A percentile compares a stretch with the other conserved stretches of the same genome.
phyloP scores from a whole-genome alignment of 64 coral and sea anemone species.

The Stichodactyla mertensii region DNA sequence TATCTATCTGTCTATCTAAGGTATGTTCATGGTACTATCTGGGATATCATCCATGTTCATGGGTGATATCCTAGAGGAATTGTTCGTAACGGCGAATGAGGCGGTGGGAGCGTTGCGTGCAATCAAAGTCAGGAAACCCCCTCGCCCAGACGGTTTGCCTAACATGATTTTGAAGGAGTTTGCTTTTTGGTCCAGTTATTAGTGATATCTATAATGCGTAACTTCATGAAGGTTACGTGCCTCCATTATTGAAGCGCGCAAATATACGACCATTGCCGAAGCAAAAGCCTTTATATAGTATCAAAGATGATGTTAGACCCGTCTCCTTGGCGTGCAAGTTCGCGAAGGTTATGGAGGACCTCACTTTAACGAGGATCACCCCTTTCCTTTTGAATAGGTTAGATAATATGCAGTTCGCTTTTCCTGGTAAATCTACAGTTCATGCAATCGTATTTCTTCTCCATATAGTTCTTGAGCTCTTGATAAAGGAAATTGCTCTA shows the following conservation, averaged over 20 bases:
- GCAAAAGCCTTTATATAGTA: background rate
- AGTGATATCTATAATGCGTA: too few species aligned
- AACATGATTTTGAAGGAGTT: constrained; percentile 26
- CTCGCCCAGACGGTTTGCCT: background rate
- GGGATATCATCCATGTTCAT: too few species aligned
- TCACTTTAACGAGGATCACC: constrained; percentile 10
- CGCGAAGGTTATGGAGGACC: constrained; percentile 11
- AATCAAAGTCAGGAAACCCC: constrained; percentile 11
- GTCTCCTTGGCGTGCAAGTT: constrained; percentile 21
- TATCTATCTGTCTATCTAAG: too few species aligned
- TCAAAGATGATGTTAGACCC: background rate
- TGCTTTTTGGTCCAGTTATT: too few species aligned
- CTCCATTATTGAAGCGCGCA: background rate
- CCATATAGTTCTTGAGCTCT: constrained; percentile 7
- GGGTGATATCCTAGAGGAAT: too few species aligned
- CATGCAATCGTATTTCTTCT: constrained; percentile 21
- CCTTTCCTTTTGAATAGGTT: background rate
- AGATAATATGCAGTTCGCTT: constrained; percentile 21
- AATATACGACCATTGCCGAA: background rate
- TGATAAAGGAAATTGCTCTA: too few species aligned
- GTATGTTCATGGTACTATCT: too few species aligned
- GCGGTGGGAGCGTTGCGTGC: background rate
- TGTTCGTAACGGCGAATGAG: constrained; percentile 16
- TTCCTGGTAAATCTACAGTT: constrained; percentile 32
- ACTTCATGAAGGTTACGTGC: background rate